phyloP scores from a whole-genome alignment of 1,140 invertebrate genomes.

The Ephestia elutella region DNA sequence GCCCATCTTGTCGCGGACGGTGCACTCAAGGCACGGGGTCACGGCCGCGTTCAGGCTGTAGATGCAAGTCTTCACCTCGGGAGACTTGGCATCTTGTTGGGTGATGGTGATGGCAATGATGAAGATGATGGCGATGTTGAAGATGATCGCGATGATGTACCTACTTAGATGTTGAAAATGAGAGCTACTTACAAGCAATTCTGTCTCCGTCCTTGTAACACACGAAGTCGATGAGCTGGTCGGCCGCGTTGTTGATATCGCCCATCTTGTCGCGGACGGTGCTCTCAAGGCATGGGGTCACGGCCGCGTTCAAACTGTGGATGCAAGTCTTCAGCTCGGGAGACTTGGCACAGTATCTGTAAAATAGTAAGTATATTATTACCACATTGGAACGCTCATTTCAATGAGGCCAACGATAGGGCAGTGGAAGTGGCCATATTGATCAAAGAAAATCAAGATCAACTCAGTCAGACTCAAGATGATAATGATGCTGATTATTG shows the following conservation, averaged over 20 bases:
- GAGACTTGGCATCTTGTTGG: slow-evolving; percentile 76
- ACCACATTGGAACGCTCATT: too few relatives aligned
- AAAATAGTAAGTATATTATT: not conserved
- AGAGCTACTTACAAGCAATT: slow-evolving; percentile 84
- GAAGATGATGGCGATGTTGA: too few relatives aligned
- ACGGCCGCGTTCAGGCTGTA: slow-evolving; percentile 74
- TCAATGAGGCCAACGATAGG: too few relatives aligned
- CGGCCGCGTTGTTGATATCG: slow-evolving; percentile 76
- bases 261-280: slow-evolving; percentile 73
- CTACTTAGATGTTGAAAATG: too few relatives aligned
- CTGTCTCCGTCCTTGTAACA: slow-evolving; percentile 87
- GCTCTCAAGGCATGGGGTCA: slow-evolving; percentile 78
- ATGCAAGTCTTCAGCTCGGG: slow-evolving; percentile 78
- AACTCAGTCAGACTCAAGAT: too few relatives aligned
- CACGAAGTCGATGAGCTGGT: slow-evolving; percentile 80
- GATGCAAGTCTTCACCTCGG: slow-evolving; percentile 77
- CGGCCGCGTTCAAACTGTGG: slow-evolving; percentile 71
- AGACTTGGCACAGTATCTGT: slow-evolving; percentile 81
- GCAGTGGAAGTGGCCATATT: too few relatives aligned
- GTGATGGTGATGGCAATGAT: too few relatives aligned
- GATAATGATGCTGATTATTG: too few relatives aligned
- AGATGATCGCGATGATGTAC: too few relatives aligned
- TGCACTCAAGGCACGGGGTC: slow-evolving; percentile 77
- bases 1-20: slow-evolving; percentile 72
- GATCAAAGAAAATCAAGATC: too few relatives aligned